These are phyloP conservation scores for Micropterix aruncella DNA, from an alignment of 2,888 invertebrate species.

Conservation along the genomic window DNA sequence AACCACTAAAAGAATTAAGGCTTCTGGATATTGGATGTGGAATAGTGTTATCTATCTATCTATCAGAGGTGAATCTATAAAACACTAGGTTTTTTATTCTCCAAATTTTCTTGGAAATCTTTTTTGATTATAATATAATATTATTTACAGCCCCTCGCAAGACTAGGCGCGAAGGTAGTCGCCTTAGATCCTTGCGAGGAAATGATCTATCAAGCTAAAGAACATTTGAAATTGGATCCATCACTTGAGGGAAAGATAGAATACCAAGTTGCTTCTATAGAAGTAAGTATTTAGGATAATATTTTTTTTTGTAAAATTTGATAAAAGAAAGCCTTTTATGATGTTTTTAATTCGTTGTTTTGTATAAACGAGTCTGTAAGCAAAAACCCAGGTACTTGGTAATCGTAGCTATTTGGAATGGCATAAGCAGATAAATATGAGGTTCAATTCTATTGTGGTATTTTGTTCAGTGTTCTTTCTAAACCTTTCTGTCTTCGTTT, in stretches of 20 bases:
- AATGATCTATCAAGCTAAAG: not conserved
- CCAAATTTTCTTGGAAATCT: not conserved
- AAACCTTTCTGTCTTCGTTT: too few species aligned
- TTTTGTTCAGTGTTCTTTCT: too few species aligned
- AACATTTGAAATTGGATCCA: not conserved
- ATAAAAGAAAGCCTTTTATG: too few species aligned
- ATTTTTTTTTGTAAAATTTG: too few species aligned
- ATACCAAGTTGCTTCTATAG: not conserved
- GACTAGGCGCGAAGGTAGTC: not conserved
- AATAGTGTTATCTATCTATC: too few species aligned
- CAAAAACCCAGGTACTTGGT: too few species aligned
- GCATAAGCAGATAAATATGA: too few species aligned
- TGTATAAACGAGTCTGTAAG: too few species aligned
- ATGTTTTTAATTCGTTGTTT: too few species aligned
- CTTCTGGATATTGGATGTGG: not conserved
- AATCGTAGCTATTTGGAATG: too few species aligned
- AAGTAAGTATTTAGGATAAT: too few species aligned
- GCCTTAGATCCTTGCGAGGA: not conserved
- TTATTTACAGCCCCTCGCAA: not conserved
- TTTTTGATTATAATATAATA: not conserved
- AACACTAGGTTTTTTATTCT: not conserved
- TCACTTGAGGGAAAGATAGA: not conserved
- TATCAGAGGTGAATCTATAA: not conserved
- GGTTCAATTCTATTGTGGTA: too few species aligned
- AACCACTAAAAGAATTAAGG: not conserved